Evolutionary conservation across 2,888 invertebrate genomes (phyloP), one percentile per base, ranked within the genome.

Genomic region (Crossocerus cetratus): DNA sequence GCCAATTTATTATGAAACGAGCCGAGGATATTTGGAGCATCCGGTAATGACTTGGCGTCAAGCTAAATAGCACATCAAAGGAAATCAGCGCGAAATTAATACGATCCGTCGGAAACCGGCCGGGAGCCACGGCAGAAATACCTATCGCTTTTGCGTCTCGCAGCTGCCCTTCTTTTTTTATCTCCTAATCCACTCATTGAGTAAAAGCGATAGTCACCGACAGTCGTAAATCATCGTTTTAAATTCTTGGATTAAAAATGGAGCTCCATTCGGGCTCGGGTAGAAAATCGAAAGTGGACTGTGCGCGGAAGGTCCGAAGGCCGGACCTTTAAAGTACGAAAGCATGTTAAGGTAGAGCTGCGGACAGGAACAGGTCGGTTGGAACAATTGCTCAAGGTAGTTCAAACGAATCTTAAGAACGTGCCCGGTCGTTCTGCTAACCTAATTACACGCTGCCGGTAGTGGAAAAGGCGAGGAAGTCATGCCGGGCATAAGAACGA

Each of bases 371-470:
- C 18, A 45, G 59, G 13, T 66, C 23, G 23, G 23, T 56, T 43
- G 54, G 61, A 62, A 16, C 45, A 60, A 61, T 23, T 49, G 44
- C 32, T 57, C 65, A 68, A 63, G 67, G 76, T 54, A 55, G 62
- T 22, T 22, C 20, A 44, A 13, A 55, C 57, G 32, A 62, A 5
- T 58, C 67, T 71, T 53, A 58, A 65, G 61, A 44, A 57, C 61
- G 61, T 54, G 45, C 54, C 58, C 61, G 49, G 54, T 74, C 75
- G 87, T 86, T 84, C 88, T 75, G 80, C 77, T 87, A 84, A 88
- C 88, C 87, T 80, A 84, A 84, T 86, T 88, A 86, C 82, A 81
- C 78, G 79, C 75, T 75, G 77, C 65, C 79, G 74, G 78, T 53
- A 67, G 62, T 74, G 63, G 63, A 79, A 73, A 74, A 76, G 66